A percentile compares a stretch with the other conserved stretches of the same genome.
These are phyloP conservation scores for Steromphala cineraria DNA, from an alignment of 2,888 invertebrate genomes.

Conservation along the genomic window DNA sequence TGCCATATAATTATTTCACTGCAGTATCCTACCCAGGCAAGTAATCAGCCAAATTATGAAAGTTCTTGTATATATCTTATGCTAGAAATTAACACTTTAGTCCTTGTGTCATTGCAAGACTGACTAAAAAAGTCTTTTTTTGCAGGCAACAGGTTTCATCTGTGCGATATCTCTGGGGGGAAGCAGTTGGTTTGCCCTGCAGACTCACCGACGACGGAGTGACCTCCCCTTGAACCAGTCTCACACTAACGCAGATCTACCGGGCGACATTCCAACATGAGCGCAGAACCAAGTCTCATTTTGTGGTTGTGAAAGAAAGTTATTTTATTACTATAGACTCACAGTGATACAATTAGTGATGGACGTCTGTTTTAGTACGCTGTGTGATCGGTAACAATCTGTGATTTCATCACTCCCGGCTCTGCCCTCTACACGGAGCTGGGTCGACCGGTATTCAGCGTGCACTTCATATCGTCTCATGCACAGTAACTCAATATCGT, in stretches of 20 bases:
- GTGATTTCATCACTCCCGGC: neutral
- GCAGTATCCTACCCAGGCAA: too few species aligned
- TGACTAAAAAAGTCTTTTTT: neutral
- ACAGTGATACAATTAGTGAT: neutral
- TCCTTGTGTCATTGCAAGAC: neutral
- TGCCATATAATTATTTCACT: too few species aligned
- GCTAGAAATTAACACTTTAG: too few species aligned
- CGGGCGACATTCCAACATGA: constrained; percentile 50
- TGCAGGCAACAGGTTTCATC: constrained; percentile 44
- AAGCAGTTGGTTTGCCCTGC: constrained; percentile 41
- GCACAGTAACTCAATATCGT: too few species aligned
- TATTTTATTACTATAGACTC: neutral
- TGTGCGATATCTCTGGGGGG: constrained; percentile 34
- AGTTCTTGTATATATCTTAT: too few species aligned
- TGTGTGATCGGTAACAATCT: neutral
- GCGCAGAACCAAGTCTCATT: neutral
- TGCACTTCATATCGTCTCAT: too few species aligned
- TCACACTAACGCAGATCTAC: constrained; percentile 43
- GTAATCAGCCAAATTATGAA: too few species aligned
- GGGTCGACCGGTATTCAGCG: too few species aligned
- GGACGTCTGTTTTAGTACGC: neutral
- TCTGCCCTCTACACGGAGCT: neutral
- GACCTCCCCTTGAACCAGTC: constrained; percentile 37
- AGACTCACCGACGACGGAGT: constrained; percentile 31
- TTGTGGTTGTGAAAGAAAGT: neutral